These are phyloP conservation scores for Drosophila stalkeri DNA, from an alignment of 2,888 invertebrate species.

Conservation along the genomic window DNA sequence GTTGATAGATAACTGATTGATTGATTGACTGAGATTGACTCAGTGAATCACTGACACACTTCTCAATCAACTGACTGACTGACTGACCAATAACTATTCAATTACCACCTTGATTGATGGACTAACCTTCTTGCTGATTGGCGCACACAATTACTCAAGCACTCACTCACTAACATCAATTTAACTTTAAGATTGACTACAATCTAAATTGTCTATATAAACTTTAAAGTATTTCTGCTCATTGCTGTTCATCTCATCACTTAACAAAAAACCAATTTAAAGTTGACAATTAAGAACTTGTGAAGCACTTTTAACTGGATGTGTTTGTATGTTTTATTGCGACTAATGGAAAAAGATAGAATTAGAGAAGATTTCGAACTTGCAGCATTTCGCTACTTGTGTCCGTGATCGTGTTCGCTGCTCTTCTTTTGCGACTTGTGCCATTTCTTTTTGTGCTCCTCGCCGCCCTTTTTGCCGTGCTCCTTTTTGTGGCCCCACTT, in stretches of 20 bases:
- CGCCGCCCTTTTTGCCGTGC: conserved; percentile 92
- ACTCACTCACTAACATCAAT: too few species aligned
- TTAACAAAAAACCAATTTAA: not conserved
- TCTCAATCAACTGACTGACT: not conserved
- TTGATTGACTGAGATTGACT: not conserved
- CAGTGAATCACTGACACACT: not conserved
- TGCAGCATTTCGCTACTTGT: conserved; percentile 34
- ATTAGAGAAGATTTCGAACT: not conserved
- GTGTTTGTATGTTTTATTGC: conserved; percentile 56
- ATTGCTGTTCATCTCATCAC: not conserved
- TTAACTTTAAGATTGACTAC: not conserved
- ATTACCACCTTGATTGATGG: not conserved
- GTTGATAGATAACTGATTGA: not conserved
- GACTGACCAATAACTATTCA: not conserved
- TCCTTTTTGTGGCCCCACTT: conserved; percentile 91
- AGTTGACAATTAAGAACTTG: conserved; percentile 2
- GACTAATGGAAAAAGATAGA: conserved; percentile 7
- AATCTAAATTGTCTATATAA: not conserved
- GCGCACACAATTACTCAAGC: not conserved
- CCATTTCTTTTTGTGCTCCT: conserved; percentile 92
- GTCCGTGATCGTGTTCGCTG: conserved; percentile 69
- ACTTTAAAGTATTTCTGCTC: not conserved
- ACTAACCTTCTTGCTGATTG: not conserved
- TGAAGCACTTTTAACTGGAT: conserved; percentile 26
- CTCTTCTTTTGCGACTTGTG: conserved; percentile 87